Conservation (phyloP, 2,888 invertebrate species). For the Podotricha telesiphe region DNA sequence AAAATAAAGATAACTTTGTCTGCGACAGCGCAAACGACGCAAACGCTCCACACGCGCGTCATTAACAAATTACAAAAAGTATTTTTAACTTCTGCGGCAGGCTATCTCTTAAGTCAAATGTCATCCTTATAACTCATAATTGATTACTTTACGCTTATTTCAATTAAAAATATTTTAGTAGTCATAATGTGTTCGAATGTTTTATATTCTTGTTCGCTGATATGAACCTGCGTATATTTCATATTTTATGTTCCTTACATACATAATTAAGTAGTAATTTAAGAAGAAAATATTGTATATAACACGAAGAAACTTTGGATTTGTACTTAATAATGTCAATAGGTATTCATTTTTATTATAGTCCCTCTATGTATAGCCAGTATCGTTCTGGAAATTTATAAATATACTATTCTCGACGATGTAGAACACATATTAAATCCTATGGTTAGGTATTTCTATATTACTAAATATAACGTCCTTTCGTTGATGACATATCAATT, state of each 20-base stretch:
- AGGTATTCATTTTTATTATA: constrained; percentile 39
- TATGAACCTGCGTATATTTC: constrained; percentile 43
- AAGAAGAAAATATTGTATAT: constrained; percentile 54
- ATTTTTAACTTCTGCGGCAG: constrained; percentile 42
- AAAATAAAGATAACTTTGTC: constrained; percentile 42
- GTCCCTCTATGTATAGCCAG: constrained; percentile 33
- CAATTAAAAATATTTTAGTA: constrained; percentile 54
- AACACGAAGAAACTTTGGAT: constrained; percentile 46
- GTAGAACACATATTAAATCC: constrained; percentile 33
- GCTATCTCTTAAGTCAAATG: constrained; percentile 51
- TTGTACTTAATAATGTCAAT: constrained; percentile 38
- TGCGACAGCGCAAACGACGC: constrained; percentile 30
- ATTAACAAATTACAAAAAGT: constrained; percentile 45
- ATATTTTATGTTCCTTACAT: constrained; percentile 56
- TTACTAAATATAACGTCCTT: constrained; percentile 39
- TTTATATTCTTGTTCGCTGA: constrained; percentile 39
- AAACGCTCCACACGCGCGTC: constrained; percentile 38
- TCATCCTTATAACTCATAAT: constrained; percentile 50
- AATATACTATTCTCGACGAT: constrained; percentile 34
- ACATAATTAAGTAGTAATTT: constrained; percentile 68
- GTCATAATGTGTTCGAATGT: constrained; percentile 44
- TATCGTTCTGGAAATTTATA: constrained; percentile 33
- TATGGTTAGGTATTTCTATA: constrained; percentile 30
- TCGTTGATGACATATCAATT: constrained; percentile 39
- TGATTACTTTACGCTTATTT: constrained; percentile 50